These are phyloP conservation scores for Tinamus guttatus DNA, from an alignment of 2,113 vertebrate species.

Conservation along the genomic window DNA sequence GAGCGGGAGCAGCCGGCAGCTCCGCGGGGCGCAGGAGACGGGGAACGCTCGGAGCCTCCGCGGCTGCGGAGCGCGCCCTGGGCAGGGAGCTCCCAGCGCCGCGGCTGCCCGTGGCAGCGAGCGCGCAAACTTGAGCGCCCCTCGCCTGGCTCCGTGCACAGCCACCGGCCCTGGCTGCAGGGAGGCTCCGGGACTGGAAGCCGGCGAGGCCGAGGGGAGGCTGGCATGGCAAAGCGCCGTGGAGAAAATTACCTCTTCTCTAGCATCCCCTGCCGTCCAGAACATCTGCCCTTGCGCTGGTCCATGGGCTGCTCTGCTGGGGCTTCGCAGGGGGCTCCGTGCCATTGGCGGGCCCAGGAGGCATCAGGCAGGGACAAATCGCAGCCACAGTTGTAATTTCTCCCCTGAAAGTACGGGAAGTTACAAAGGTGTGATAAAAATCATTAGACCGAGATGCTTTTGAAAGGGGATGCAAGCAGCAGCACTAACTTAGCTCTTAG, in stretches of 20 bases:
- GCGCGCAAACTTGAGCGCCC: conserved; percentile 28
- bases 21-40: not conserved
- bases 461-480: conserved; percentile 23
- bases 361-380: not conserved
- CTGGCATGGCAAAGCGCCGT: not conserved
- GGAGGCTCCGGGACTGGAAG: not conserved
- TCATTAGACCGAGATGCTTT: not conserved
- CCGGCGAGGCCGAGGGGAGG: not conserved
- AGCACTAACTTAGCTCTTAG: conserved; percentile 11
- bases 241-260: conserved; percentile 54
- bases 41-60: not conserved
- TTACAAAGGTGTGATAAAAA: conserved; percentile 10
- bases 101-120: not conserved
- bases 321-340: not conserved
- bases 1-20: not conserved
- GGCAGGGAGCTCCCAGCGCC: not conserved
- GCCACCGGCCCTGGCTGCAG: not conserved
- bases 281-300: conserved; percentile 33
- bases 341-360: not conserved
- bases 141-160: not conserved
- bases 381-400: not conserved
- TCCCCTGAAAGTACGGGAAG: conserved; percentile 12
- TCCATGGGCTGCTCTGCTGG: not conserved
- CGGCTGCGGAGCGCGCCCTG: not conserved
- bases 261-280: conserved; percentile 62